These are phyloP conservation scores for Crenichthys baileyi DNA, from an alignment of 2,797 vertebrate species.

Conservation along the genomic window DNA sequence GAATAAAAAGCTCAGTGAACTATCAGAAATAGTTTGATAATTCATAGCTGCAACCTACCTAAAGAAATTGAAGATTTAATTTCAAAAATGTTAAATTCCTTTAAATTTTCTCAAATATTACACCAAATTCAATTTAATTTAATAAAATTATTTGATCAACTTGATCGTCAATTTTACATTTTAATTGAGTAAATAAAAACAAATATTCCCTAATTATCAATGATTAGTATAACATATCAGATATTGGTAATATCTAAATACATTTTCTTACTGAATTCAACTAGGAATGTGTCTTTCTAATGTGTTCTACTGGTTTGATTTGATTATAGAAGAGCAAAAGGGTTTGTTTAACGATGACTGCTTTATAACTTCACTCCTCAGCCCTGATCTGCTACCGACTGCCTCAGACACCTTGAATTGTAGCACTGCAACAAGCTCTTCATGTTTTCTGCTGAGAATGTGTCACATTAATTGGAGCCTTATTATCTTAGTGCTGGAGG, in stretches of 20 bases:
- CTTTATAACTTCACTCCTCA: conserved; percentile 62
- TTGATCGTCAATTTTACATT: neutral
- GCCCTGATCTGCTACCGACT: conserved; percentile 62
- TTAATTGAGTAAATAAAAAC: neutral
- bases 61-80: neutral
- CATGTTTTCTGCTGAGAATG: conserved; percentile 58
- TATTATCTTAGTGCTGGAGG: conserved; percentile 56
- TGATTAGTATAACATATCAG: neutral
- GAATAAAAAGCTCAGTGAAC: neutral
- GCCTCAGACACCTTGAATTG: conserved; percentile 53
- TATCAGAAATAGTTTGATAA: neutral
- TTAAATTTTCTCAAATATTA: neutral
- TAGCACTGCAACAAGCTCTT: conserved; percentile 59
- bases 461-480: conserved; percentile 68
- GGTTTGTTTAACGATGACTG: conserved; percentile 38
- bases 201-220: neutral
- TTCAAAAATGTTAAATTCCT: neutral
- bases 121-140: neutral
- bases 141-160: neutral
- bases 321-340: neutral
- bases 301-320: neutral
- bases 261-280: neutral
- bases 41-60: neutral
- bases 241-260: neutral
- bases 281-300: neutral